These are phyloP conservation scores for Antheraea mylitta DNA, from an alignment of 1,140 invertebrate genomes.

Conservation along the genomic window DNA sequence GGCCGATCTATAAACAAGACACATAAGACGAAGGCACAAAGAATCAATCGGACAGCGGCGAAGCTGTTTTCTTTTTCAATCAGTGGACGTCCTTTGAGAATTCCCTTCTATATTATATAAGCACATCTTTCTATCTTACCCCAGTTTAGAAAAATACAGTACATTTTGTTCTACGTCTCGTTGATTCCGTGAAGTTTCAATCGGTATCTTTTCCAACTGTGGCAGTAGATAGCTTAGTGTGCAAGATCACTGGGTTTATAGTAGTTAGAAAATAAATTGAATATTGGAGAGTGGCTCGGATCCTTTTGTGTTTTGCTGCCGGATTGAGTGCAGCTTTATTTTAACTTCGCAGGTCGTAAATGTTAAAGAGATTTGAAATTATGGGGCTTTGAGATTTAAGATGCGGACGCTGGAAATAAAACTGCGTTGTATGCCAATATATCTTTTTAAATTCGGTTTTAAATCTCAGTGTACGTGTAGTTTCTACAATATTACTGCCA, in stretches of 20 bases:
- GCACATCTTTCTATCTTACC: slow-evolving; percentile 26
- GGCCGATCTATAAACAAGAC: slow-evolving; percentile 31
- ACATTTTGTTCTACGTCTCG: slow-evolving; percentile 3
- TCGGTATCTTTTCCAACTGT: slow-evolving; percentile 23
- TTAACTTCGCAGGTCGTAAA: slow-evolving; percentile 44
- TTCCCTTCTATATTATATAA: slow-evolving; percentile 35
- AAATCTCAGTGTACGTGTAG: too few relatives aligned
- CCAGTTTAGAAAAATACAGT: slow-evolving; percentile 29
- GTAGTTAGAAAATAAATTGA: slow-evolving; percentile 71
- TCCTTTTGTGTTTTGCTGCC: slow-evolving; percentile 40
- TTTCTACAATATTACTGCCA: too few relatives aligned
- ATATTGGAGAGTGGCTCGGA: slow-evolving; percentile 47
- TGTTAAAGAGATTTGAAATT: slow-evolving; percentile 35
- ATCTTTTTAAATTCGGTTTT: background rate
- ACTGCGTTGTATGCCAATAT: background rate
- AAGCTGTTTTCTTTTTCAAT: slow-evolving; percentile 73
- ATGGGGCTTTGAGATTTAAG: slow-evolving; percentile 11
- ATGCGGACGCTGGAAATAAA: background rate
- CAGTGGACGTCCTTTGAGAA: slow-evolving; percentile 57
- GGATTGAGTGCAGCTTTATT: slow-evolving; percentile 50
- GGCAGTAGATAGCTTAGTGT: slow-evolving; percentile 15
- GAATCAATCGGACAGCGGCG: slow-evolving; percentile 64
- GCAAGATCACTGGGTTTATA: slow-evolving; percentile 26
- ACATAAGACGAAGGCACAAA: slow-evolving; percentile 47
- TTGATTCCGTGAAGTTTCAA: background rate